These are phyloP conservation scores for Microtus californicus DNA, from an alignment of 2,797 vertebrate species.

Conservation along the genomic window DNA sequence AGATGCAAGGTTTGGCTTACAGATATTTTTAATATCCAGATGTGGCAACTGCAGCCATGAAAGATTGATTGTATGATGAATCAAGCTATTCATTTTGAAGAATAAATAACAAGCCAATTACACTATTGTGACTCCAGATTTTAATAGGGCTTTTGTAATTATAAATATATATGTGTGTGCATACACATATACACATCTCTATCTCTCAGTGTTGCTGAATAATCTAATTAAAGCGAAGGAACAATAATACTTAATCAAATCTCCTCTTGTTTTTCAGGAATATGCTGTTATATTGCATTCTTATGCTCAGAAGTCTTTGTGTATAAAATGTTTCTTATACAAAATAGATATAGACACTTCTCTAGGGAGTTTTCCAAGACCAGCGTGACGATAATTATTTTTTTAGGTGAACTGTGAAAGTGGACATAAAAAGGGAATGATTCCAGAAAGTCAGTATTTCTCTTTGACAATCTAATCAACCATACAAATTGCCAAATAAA, in stretches of 20 bases:
- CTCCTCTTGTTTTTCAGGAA: constrained; percentile 8
- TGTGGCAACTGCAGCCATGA: not conserved
- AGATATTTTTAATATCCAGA: not conserved
- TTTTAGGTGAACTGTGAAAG: not conserved
- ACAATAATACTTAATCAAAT: constrained; percentile 20
- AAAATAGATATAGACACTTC: not conserved
- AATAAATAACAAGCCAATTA: constrained; percentile 18
- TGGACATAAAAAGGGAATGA: not conserved
- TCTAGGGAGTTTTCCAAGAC: not conserved
- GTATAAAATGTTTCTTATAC: not conserved
- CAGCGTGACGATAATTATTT: not conserved
- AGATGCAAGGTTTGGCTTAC: not conserved
- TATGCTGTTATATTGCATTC: not conserved
- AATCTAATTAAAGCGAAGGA: not conserved
- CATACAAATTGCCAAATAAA: not conserved
- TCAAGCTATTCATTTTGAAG: not conserved
- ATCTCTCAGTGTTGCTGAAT: not conserved
- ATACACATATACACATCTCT: not conserved
- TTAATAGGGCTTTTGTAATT: not conserved
- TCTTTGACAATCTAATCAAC: not conserved
- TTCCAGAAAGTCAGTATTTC: not conserved
- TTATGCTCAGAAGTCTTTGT: constrained; percentile 5
- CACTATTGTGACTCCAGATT: not conserved
- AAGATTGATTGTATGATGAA: not conserved
- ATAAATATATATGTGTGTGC: not conserved